Evolutionary conservation across 2,113 vertebrate species (phyloP).

Genomic region (Malaclemys terrapin): DNA sequence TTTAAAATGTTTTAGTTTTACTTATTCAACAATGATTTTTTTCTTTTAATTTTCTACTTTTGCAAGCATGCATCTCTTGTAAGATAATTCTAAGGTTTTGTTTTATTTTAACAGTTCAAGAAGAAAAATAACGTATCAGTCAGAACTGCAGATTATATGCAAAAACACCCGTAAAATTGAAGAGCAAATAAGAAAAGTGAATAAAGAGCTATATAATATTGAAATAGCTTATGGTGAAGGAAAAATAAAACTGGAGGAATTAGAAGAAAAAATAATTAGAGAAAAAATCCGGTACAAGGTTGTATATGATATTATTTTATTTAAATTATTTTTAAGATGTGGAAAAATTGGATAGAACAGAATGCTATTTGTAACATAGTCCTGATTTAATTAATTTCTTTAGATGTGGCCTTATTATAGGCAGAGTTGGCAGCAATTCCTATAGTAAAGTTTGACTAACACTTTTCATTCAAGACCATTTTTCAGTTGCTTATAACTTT

Average conservation of each 20-base stretch:
- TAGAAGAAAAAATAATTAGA: slow-evolving; percentile 67
- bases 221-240: slow-evolving; percentile 64
- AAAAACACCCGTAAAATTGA: slow-evolving; percentile 76
- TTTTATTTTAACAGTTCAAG: slow-evolving; percentile 63
- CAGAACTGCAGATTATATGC: slow-evolving; percentile 64
- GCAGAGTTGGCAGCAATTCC: neutral
- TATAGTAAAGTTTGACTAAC: neutral
- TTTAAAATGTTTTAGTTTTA: neutral
- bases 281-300: slow-evolving; percentile 74
- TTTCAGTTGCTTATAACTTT: neutral
- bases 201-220: slow-evolving; percentile 73
- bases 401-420: neutral
- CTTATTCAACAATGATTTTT: neutral
- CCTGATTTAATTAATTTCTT: neutral
- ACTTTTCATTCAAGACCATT: neutral
- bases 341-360: neutral
- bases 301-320: neutral
- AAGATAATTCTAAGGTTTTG: neutral
- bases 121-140: slow-evolving; percentile 17
- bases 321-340: neutral
- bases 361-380: neutral
- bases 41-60: neutral
- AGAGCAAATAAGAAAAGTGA: slow-evolving; percentile 73
- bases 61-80: neutral
- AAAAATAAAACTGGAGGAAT: slow-evolving; percentile 72